Conservation (phyloP, 2,797 vertebrate species). For the Pseudochirops corinnae region DNA sequence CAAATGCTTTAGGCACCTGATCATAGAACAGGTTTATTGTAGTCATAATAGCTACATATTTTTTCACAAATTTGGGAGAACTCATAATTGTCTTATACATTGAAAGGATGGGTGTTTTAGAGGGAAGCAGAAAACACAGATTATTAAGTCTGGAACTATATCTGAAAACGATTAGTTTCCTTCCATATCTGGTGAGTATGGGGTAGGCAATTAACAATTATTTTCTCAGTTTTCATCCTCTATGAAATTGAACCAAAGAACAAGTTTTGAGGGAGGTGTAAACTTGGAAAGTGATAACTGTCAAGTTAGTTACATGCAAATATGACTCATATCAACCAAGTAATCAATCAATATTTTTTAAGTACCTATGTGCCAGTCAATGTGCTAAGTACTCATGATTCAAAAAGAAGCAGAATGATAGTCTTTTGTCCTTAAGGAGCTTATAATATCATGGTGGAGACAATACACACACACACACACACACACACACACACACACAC, state of each 20-base stretch:
- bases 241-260: background rate
- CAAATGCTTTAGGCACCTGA: background rate
- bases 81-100: background rate
- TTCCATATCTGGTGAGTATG: background rate
- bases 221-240: background rate
- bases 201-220: background rate
- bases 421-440: background rate
- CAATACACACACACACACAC: background rate
- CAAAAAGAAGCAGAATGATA: background rate
- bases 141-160: background rate
- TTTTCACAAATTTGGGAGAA: background rate
- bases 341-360: constrained; percentile 1
- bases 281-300: background rate
- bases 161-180: background rate
- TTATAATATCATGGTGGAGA: background rate
- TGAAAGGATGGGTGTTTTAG: background rate
- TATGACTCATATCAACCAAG: background rate
- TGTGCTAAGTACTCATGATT: background rate
- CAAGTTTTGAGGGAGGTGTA: background rate
- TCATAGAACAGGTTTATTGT: background rate
- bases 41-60: background rate
- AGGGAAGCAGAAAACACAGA: background rate
- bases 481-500: no score
- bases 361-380: background rate
- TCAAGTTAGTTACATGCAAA: background rate